Percentiles rank a stretch among this genome's conserved stretches.
These are phyloP conservation scores for Indicator indicator DNA, from an alignment of 2,113 vertebrate species.

Conservation along the genomic window DNA sequence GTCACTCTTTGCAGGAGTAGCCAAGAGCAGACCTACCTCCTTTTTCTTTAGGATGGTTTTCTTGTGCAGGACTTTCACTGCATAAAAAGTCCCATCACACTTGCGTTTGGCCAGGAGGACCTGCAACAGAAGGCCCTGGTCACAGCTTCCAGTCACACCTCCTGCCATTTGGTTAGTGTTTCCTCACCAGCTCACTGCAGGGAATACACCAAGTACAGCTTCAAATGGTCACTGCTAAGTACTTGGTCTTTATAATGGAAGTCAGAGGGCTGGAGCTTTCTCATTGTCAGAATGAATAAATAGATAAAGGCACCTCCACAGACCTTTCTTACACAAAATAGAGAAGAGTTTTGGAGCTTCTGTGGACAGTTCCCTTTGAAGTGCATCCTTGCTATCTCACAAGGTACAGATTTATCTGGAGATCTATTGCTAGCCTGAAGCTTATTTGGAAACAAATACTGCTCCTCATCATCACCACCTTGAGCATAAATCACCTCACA, in stretches of 20 bases:
- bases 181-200: background rate
- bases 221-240: too few species aligned
- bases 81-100: slow-evolving; percentile 90
- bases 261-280: background rate
- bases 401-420: background rate
- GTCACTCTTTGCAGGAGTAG: background rate
- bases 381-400: background rate
- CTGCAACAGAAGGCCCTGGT: slow-evolving; percentile 72
- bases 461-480: background rate
- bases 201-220: background rate
- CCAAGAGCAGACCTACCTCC: slow-evolving; percentile 80
- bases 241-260: too few species aligned
- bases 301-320: background rate
- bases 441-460: background rate
- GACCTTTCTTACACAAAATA: background rate
- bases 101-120: slow-evolving; percentile 95
- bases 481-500: background rate
- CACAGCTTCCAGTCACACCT: background rate
- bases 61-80: slow-evolving; percentile 97
- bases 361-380: background rate
- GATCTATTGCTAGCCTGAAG: background rate
- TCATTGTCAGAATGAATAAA: background rate
- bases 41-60: slow-evolving; percentile 97
- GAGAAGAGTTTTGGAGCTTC: background rate
- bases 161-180: background rate